Conservation (phyloP, 2,888 invertebrate genomes). For the Cryptus viduatorius region DNA sequence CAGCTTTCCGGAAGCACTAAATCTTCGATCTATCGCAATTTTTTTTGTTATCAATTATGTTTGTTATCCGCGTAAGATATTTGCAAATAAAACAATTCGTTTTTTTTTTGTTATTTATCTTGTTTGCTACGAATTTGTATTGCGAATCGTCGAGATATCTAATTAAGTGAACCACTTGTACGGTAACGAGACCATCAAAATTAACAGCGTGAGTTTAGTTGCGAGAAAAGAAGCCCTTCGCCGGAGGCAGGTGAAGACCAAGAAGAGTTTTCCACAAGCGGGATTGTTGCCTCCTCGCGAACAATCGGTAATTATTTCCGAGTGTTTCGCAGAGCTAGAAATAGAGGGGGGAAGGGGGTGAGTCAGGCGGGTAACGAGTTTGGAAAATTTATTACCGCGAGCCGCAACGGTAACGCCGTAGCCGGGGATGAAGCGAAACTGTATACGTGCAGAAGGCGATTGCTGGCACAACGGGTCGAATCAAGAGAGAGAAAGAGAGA, state of each 20-base stretch:
- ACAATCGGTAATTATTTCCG: constrained; percentile 66
- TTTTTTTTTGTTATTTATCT: background rate
- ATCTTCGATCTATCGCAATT: background rate
- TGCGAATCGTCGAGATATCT: background rate
- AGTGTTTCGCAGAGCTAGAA: constrained; percentile 46
- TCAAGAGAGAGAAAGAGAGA: background rate
- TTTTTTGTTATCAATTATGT: background rate
- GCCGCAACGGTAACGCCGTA: constrained; percentile 50
- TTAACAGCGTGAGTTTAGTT: constrained; percentile 37
- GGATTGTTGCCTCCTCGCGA: constrained; percentile 21
- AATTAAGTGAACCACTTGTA: constrained; percentile 26
- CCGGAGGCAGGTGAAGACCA: background rate
- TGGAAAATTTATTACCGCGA: constrained; percentile 61
- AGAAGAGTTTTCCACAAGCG: constrained; percentile 31
- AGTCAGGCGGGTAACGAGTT: constrained; percentile 46
- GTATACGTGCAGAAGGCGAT: background rate
- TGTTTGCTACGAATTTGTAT: background rate
- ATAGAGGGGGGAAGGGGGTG: background rate
- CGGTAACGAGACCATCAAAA: constrained; percentile 10
- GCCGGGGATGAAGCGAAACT: constrained; percentile 35
- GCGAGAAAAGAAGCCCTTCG: background rate
- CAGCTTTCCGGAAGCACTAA: background rate
- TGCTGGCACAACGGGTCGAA: constrained; percentile 41
- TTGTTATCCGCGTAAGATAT: background rate
- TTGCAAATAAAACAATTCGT: background rate